phyloP scores from a whole-genome alignment of 2,113 vertebrate species.

The Kryptolebias marmoratus region DNA sequence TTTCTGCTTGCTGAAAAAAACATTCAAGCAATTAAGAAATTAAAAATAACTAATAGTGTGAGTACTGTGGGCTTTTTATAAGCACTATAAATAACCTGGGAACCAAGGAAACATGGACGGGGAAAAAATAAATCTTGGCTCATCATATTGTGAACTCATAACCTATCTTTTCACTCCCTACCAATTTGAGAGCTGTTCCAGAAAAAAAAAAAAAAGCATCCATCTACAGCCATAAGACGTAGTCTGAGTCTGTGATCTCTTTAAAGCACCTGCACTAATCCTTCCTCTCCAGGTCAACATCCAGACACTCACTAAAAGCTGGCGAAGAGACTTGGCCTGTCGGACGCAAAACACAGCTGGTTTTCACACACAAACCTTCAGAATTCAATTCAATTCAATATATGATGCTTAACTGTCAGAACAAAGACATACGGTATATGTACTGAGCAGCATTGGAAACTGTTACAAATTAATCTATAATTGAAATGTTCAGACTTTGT shows the following conservation, averaged over 20 bases:
- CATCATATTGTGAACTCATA: constrained; percentile 5
- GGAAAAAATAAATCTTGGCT: background rate
- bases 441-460: background rate
- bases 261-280: constrained; percentile 59
- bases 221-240: constrained; percentile 36
- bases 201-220: constrained; percentile 13
- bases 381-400: no score
- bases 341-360: constrained; percentile 20
- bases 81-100: no score
- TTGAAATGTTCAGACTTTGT: background rate
- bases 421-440: background rate
- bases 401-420: background rate
- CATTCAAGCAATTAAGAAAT: background rate
- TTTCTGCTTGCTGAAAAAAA: constrained; percentile 27
- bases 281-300: constrained; percentile 44
- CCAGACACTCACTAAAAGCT: constrained; percentile 37
- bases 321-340: constrained; percentile 7
- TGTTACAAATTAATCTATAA: background rate
- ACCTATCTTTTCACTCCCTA: constrained; percentile 12
- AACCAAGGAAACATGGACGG: no score
- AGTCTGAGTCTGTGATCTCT: constrained; percentile 25
- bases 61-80: background rate
- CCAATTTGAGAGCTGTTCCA: constrained; percentile 6
- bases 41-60: background rate
- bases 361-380: constrained; percentile 8